phyloP scores from a whole-genome alignment of 64 coral and sea anemone species.

The Porites australiensis region DNA sequence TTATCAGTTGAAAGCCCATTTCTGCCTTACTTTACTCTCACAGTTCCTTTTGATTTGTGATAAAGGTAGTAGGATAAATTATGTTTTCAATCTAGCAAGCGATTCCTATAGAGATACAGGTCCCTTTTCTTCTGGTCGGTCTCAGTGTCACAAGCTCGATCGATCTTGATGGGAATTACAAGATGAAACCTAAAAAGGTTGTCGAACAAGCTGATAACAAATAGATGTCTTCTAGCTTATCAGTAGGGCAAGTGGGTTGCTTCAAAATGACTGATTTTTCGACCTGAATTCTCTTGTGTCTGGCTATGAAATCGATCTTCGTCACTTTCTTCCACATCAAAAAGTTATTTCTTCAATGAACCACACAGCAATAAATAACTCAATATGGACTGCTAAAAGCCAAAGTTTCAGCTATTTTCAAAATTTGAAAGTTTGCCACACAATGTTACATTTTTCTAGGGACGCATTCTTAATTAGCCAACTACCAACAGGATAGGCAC shows the following conservation, averaged over 20 bases:
- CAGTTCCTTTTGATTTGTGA: not conserved
- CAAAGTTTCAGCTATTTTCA: constrained; percentile 14
- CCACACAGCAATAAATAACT: not conserved
- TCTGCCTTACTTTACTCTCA: not conserved
- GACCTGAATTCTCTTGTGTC: not conserved
- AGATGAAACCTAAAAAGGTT: not conserved
- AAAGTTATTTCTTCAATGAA: not conserved
- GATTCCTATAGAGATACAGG: not conserved
- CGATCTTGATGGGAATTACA: not conserved
- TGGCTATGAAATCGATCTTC: not conserved
- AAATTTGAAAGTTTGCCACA: not conserved
- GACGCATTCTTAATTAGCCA: too few species aligned
- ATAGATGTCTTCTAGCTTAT: not conserved
- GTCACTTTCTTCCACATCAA: not conserved
- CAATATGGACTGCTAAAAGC: constrained; percentile 26
- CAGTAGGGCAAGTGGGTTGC: not conserved
- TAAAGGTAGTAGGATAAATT: constrained; percentile 23
- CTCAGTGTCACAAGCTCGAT: not conserved
- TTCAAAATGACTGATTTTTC: not conserved
- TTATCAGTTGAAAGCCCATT: not conserved
- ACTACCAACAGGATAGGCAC: too few species aligned
- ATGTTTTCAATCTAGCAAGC: not conserved
- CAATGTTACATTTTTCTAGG: too few species aligned
- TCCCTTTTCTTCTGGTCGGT: not conserved
- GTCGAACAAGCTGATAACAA: constrained; percentile 8